Base-by-base conservation (phyloP, 2,113 vertebrate species). In the Gopherus evgoodei region DNA sequence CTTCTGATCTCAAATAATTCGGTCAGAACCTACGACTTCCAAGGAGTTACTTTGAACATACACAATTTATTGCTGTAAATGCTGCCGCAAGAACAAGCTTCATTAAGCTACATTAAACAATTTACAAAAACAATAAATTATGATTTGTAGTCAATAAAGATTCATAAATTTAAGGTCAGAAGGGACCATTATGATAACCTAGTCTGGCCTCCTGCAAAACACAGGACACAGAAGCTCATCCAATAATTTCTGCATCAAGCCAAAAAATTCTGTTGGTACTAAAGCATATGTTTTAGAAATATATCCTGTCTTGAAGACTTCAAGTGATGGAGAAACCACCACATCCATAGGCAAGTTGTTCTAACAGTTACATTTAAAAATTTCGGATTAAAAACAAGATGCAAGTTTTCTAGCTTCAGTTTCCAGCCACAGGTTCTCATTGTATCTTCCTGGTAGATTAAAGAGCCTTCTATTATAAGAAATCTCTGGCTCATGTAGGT, bases 131-230 rank as follows among this genome's bases (percentile, higher is more conserved):
- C 22, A 52, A 87, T 82, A 90, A 88, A 44, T 86, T 86, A 81
- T 78, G 88, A 0, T 50, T 44, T 53, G 81, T 79, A 87, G 6
- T 24, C 84, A 69, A n/a, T 79, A 93, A 81, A 88, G 86, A 47
- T 83, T 83, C 83, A 95, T 65, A 89, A 25, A 16, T 78, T 83
- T 69, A 19, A 92, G 65, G 53, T n/a, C 87, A 95, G 94, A 92
- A 96, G 62, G 44, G 86, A 79, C 87, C 79, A 69, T 75, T 89
- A 94, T n/a, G 94, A 76, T 84, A 87, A 93, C 84, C 65, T 94
- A 90, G 53, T 88, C 35, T 42, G 27, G 57, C 25, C 89, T 84
- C 89, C 29, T 62, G 38, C 62, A 88, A 86, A 62, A 88, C 53
- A 57, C 35, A 72, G 65, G 3, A n/a, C 11, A 81, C 25, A 90